Evolutionary conservation across 2,888 invertebrate species (phyloP).

Genomic region (Morpho deidamia): DNA sequence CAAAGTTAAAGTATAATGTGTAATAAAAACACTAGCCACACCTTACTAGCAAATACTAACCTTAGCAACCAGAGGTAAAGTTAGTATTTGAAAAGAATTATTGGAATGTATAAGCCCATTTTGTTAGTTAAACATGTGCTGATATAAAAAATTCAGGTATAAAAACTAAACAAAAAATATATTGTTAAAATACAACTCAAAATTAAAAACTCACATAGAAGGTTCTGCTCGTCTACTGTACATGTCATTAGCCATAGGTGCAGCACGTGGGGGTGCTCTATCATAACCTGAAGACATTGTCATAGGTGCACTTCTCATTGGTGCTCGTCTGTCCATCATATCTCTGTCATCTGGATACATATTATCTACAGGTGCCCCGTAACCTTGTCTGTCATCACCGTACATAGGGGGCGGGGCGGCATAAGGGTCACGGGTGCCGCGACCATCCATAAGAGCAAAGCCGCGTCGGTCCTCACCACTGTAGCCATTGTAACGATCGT

Average conservation of each 20-base stretch:
- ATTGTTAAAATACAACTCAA: too few relatives aligned
- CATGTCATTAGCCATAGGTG: conserved; percentile 65
- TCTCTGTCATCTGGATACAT: conserved; percentile 51
- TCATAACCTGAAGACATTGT: conserved; percentile 49
- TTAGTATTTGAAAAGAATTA: too few relatives aligned
- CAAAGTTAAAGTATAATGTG: too few relatives aligned
- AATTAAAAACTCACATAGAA: conserved; percentile 57
- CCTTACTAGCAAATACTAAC: too few relatives aligned
- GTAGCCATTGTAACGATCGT: conserved; percentile 64
- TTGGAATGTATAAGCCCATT: too few relatives aligned
- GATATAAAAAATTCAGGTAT: too few relatives aligned
- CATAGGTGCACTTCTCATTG: conserved; percentile 45
- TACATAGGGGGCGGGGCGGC: conserved; percentile 53
- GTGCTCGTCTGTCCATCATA: conserved; percentile 54
- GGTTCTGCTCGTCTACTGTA: conserved; percentile 67
- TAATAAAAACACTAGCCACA: too few relatives aligned
- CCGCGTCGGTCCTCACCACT: conserved; percentile 68
- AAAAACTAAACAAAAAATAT: too few relatives aligned
- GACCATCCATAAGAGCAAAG: conserved; percentile 63
- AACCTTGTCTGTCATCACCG: conserved; percentile 44
- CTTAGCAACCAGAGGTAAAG: too few relatives aligned
- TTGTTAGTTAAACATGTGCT: too few relatives aligned
- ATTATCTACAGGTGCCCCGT: conserved; percentile 32
- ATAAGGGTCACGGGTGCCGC: conserved; percentile 51
- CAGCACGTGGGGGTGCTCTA: conserved; percentile 47